These are phyloP conservation scores for Chromis chromis DNA, from an alignment of 2,797 vertebrate genomes.

Conservation along the genomic window DNA sequence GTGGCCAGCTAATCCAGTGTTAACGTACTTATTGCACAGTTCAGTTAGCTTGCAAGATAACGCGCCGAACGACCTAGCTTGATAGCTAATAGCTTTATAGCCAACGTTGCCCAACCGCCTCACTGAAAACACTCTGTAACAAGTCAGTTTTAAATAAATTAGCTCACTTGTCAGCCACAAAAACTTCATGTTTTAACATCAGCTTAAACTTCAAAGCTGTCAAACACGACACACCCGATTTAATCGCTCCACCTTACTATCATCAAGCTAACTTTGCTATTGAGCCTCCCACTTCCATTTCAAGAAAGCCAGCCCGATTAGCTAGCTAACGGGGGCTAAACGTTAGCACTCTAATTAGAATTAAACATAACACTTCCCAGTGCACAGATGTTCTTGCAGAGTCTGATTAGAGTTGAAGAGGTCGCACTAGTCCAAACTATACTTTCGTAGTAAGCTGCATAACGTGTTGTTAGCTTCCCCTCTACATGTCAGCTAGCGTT, in stretches of 20 bases:
- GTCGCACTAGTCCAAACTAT: neutral
- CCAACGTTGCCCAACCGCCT: neutral
- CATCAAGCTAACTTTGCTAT: conserved; percentile 50
- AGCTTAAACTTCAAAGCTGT: neutral
- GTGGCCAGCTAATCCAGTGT: conserved; percentile 1
- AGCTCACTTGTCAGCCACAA: neutral
- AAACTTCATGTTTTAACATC: neutral
- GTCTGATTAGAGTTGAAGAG: neutral
- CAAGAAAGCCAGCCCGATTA: neutral
- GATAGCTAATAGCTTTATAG: conserved; percentile 15
- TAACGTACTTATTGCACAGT: conserved; percentile 20
- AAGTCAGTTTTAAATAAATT: no score
- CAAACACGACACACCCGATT: conserved; percentile 25
- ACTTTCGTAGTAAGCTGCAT: neutral
- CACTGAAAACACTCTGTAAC: neutral
- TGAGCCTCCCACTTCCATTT: conserved; percentile 63
- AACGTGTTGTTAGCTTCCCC: conserved; percentile 48
- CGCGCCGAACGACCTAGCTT: conserved; percentile 61
- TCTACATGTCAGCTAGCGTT: conserved; percentile 54
- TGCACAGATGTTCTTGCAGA: neutral
- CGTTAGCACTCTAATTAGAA: neutral
- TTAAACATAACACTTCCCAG: neutral
- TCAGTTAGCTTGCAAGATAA: conserved; percentile 44
- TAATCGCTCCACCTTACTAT: conserved; percentile 20
- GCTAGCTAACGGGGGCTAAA: neutral